Evolutionary conservation across 2,888 invertebrate species (phyloP), one percentile per base, ranked within the genome.

Genomic region (Microplitis manilae): DNA sequence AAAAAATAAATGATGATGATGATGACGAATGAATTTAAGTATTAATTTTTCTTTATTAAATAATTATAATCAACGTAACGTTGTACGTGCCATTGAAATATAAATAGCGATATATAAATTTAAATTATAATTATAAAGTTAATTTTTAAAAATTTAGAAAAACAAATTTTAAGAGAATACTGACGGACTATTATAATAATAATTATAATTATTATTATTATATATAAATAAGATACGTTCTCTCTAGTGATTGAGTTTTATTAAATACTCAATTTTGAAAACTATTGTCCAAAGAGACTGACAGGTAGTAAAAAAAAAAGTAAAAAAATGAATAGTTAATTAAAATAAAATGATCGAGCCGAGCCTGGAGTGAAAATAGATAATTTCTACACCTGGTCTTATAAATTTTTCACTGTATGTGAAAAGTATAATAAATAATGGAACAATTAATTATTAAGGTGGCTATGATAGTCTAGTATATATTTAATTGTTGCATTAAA

Each of bases 131-230:
- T 68, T 70, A 30, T 68, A 74, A 17, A 50, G 30, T 30, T 30
- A 30, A 30, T 30, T 30, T 68, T 70, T 70, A 76, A 73, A 78
- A 68, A 67, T 73, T 50, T 50, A 50, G 50, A 13, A 72, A 41
- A 30, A 68, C 70, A 74, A 30, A 61, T 75, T 79, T 77, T 72
- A 70, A 77, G 77, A 74, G 73, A 71, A 79, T 38, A 76, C 13
- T 50, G 75, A 60, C 68, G 69, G 71, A 79, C 68, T 69, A 68
- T 77, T 79, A 69, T 75, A 76, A 77, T 70, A 77, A 80, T 79
- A 77, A 77, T 78, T 65, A 74, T 79, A 62, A 76, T 75, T 75
- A 79, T 78, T 30, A 30, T 30, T 30, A 30, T 30, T 30, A 79
- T 76, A 76, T 76, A 65, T 75, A 75, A n/a, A 13, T n/a, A 40